Percentiles rank a stretch among this genome's conserved stretches.
Conservation (phyloP, 35 echinoderm and acorn worm genomes). For the Diadema setosum region DNA sequence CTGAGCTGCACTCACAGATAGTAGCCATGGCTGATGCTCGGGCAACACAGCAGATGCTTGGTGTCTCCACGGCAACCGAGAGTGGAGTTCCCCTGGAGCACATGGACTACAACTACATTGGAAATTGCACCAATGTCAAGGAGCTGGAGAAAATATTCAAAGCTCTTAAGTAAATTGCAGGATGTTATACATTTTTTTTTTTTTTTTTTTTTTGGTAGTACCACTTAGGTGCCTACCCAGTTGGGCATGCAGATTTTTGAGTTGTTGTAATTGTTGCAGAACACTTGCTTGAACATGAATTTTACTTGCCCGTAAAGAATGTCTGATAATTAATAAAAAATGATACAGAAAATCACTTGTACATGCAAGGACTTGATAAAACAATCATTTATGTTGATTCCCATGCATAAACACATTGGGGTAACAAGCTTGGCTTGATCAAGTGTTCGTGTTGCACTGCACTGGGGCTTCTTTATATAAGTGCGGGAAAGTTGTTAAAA, state of each 20-base stretch:
- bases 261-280: neutral
- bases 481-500: no score
- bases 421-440: no score
- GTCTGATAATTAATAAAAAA: neutral
- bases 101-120: slow-evolving; percentile 83
- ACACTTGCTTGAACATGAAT: neutral
- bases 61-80: neutral
- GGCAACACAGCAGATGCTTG: neutral
- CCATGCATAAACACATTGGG: no score
- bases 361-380: no score
- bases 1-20: no score
- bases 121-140: slow-evolving; percentile 46
- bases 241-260: neutral
- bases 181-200: neutral
- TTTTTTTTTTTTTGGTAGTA: neutral
- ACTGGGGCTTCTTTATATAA: no score
- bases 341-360: neutral
- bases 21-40: neutral
- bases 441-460: no score
- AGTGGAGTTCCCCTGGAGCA: slow-evolving; percentile 47
- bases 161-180: slow-evolving; percentile 42
- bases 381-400: no score
- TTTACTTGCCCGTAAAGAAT: neutral
- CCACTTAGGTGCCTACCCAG: neutral
- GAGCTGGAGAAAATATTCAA: slow-evolving; percentile 85